Evolutionary conservation across 2,113 vertebrate species (phyloP), one percentile per base, ranked within the genome.

Genomic region (Vidua macroura): DNA sequence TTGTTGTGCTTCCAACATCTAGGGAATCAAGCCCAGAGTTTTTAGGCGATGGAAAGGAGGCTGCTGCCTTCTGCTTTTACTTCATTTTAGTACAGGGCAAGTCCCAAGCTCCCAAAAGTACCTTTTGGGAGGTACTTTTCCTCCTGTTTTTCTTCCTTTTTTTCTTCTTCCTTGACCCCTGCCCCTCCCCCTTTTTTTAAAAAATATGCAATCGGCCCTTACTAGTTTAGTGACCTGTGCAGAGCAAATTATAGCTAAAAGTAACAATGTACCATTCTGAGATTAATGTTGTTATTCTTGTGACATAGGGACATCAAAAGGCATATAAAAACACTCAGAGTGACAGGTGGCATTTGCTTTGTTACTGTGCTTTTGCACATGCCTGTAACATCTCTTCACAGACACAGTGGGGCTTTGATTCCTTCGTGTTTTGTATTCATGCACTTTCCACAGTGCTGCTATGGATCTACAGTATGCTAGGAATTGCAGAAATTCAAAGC

Each of bases 401-500:
- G 64, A 75, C 90, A 93, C 95, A 93, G 86, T 78, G 55, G 49
- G 74, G 72, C 95, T 92, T 95, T 96, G 92, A 96, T 95, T 95
- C 88, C 62, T 67, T 2, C 0, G 20, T 83, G 83, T 88, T 96
- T 96, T 92, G 70, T 92, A 94, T 96, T 96, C 96, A 83, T 93
- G 84, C 70, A 86, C 70, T 97, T 89, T 81, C 86, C 76, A 83
- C 83, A 86, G 86, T 43, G 33, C 81, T 77, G 74, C 83, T 88
- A 48, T 88, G 75, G 53, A 91, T 88, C 68, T 90, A 91, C 78
- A 93, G 72, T 91, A 86, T 95, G 94, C 72, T 95, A 56, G 69
- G 92, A 94, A 97, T 96, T 91, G 91, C 95, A 93, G 96, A 93
- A 83, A 97, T 97, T 95, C 94, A 93, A 89, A 67, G 88, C 93